phyloP scores from a whole-genome alignment of 2,797 vertebrate species.

The Poeciliopsis infans region DNA sequence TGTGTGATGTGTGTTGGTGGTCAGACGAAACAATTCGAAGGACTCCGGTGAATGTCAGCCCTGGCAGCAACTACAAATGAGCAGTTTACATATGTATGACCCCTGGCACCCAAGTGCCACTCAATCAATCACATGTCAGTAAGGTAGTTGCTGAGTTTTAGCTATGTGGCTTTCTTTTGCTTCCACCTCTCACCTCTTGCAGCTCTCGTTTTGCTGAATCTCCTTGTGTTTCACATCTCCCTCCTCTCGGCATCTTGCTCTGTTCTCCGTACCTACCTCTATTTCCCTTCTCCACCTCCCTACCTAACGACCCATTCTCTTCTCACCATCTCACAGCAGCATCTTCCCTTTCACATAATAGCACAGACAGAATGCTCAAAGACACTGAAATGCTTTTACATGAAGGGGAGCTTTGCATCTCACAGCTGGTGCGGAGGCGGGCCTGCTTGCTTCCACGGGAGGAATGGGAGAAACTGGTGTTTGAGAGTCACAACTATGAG shows the following conservation, averaged over 20 bases:
- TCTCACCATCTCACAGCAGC: conserved; percentile 35
- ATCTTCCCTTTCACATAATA: conserved; percentile 46
- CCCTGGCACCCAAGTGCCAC: conserved; percentile 68
- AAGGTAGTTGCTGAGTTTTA: conserved; percentile 37
- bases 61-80: conserved; percentile 78
- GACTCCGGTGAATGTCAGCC: conserved; percentile 61
- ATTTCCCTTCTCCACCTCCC: background rate
- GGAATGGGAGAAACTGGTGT: conserved; percentile 51
- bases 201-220: conserved; percentile 14
- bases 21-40: conserved; percentile 62
- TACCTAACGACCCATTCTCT: conserved; percentile 39
- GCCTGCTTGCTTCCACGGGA: conserved; percentile 45
- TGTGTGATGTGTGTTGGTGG: conserved; percentile 66
- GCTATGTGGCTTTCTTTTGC: conserved; percentile 14
- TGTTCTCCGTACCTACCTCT: conserved; percentile 26
- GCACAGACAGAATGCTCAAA: conserved; percentile 60
- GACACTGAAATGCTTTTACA: conserved; percentile 80
- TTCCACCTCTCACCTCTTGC: conserved; percentile 11
- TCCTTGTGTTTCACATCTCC: conserved; percentile 42
- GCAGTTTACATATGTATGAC: conserved; percentile 79
- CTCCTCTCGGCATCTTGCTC: conserved; percentile 32
- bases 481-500: conserved; percentile 62
- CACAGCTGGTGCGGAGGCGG: conserved; percentile 75
- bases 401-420: conserved; percentile 71
- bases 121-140: conserved; percentile 78